A percentile compares a stretch with the other conserved stretches of the same genome.
Evolutionary conservation across 2,113 vertebrate genomes (phyloP).

Genomic region (Lepus timidus): DNA sequence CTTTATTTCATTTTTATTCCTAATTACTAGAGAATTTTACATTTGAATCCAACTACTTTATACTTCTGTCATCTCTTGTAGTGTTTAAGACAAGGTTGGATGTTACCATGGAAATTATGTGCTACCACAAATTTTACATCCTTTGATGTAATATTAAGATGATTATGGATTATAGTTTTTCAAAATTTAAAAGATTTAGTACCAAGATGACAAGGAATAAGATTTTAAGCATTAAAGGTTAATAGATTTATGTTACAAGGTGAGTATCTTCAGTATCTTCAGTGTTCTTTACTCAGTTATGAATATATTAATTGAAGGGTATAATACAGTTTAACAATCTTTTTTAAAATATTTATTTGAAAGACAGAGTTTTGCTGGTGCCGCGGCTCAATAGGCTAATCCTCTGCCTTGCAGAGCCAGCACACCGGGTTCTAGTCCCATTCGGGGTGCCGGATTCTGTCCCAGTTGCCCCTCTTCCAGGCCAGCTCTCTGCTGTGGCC

Average conservation of each 20-base stretch:
- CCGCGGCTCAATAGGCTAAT: too few species aligned
- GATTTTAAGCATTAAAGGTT: slow-evolving; percentile 67
- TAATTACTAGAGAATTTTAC: slow-evolving; percentile 62
- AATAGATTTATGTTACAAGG: slow-evolving; percentile 70
- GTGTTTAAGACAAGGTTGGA: slow-evolving; percentile 68
- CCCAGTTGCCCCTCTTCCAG: too few species aligned
- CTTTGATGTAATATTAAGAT: slow-evolving; percentile 71
- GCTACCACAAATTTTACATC: slow-evolving; percentile 54
- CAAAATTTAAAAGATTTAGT: slow-evolving; percentile 69
- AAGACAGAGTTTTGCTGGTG: too few species aligned
- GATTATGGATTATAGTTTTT: slow-evolving; percentile 55
- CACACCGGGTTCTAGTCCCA: too few species aligned
- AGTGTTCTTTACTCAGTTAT: slow-evolving; percentile 48
- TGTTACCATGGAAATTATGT: slow-evolving; percentile 75
- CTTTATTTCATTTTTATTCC: slow-evolving; percentile 27
- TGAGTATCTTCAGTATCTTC: slow-evolving; percentile 1
- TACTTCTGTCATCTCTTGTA: slow-evolving; percentile 50
- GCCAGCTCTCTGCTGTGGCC: too few species aligned
- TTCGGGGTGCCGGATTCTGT: too few species aligned
- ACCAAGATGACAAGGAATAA: slow-evolving; percentile 62
- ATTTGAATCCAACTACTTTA: slow-evolving; percentile 31
- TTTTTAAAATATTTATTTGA: background rate
- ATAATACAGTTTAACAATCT: slow-evolving; percentile 61
- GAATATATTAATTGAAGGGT: slow-evolving; percentile 50
- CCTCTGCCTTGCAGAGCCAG: too few species aligned